Conservation (phyloP, 2,888 invertebrate species). For the Tethea ocularis region DNA sequence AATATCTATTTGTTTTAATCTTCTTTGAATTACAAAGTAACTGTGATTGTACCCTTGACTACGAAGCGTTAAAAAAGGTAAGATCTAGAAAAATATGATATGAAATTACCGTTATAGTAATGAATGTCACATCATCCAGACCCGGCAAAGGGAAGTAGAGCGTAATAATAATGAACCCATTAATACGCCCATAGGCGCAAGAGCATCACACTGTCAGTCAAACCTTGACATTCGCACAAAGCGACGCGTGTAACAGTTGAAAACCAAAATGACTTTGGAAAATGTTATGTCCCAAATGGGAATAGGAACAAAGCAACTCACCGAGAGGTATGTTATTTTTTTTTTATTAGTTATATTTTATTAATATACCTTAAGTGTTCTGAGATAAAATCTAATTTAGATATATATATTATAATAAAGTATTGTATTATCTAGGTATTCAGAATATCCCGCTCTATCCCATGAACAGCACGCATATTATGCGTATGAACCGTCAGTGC, state of each 20-base stretch:
- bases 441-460: conserved; percentile 58
- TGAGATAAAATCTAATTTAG: background rate
- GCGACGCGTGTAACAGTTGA: conserved; percentile 38
- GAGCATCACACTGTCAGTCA: conserved; percentile 54
- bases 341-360: conserved; percentile 21
- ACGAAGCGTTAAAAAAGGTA: conserved; percentile 11
- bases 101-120: conserved; percentile 59
- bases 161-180: conserved; percentile 49
- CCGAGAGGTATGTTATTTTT: conserved; percentile 67
- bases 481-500: conserved; percentile 62
- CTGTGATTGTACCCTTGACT: background rate
- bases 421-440: conserved; percentile 47
- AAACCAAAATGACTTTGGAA: conserved; percentile 61
- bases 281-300: conserved; percentile 67
- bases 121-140: conserved; percentile 35
- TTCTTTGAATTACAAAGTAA: conserved; percentile 14
- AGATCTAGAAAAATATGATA: conserved; percentile 29
- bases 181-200: conserved; percentile 36
- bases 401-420: background rate
- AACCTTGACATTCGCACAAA: conserved; percentile 63
- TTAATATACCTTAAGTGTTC: background rate
- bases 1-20: conserved; percentile 30
- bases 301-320: conserved; percentile 60
- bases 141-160: conserved; percentile 51
- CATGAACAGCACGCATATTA: conserved; percentile 67